Base-by-base conservation (phyloP, 1,140 invertebrate genomes). In the Gryllus bimaculatus region DNA sequence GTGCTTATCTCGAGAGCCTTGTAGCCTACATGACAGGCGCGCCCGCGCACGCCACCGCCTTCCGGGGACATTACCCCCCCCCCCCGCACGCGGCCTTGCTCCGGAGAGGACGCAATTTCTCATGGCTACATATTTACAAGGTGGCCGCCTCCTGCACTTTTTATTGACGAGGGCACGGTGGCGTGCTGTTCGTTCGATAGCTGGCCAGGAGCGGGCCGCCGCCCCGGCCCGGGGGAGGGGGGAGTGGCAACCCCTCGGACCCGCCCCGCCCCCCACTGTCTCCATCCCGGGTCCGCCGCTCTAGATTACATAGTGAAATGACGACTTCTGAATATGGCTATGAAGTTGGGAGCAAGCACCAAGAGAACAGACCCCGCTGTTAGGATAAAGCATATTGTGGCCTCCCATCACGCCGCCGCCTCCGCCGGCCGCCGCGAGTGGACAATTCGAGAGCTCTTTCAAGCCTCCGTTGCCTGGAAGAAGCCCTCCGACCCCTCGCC, bases 271-370 rank as follows among this genome's bases (percentile, higher is more conserved):
- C 49, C 15, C 49, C 15, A 8, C 8, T 8, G 8, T 54, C 49
- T 15, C 15, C 49, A 8, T 66, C 54, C 54, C 54, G 54, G 18
- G 54, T 7, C 18, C 10, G 7, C 10, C 54, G 54, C 54, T n/a
- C 54, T 66, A 66, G 54, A 66, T 66, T 66, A 66, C 54, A 66
- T 66, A 66, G 54, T 66, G 54, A 66, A 66, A 66, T 66, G 54
- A 66, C n/a, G 54, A 66, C 7, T 1, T 7, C 7, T 1, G 54
- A 66, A 66, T 66, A 66, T 66, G 54, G n/a, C n/a, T 7, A 66
- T 66, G 54, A 66, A 66, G 54, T 66, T 7, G 10, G 54, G 54
- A 18, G 54, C 10, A 7, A n/a, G 10, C 10, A 3, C 54, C 54
- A 66, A 66, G 54, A 66, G 54, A n/a, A 66, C 54, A 66, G 54